phyloP scores from a whole-genome alignment of 1,140 invertebrate species.

The Babylonia areolata region DNA sequence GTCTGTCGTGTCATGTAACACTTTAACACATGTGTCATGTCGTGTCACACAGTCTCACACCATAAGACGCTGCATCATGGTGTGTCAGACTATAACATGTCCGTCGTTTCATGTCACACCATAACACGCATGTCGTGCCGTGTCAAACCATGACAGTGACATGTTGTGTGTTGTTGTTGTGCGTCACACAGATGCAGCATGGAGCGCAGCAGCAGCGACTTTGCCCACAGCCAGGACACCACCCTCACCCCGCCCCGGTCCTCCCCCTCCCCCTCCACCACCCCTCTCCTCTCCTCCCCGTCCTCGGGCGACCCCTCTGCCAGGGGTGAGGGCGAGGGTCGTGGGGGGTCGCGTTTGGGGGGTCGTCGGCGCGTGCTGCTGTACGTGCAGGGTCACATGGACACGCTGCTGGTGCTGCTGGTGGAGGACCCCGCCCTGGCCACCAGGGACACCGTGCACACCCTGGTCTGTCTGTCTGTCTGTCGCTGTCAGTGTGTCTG shows the following conservation, averaged over 20 bases:
- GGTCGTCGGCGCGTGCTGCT: conserved; percentile 50
- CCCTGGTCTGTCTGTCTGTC: background rate
- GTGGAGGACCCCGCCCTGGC: conserved; percentile 42
- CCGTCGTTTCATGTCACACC: no score
- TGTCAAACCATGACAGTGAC: no score
- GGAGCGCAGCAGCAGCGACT: conserved; percentile 15
- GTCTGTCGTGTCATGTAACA: no score
- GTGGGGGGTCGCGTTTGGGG: conserved; percentile 38
- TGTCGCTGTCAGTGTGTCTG: no score
- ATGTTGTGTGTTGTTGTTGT: no score
- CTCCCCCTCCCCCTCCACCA: background rate
- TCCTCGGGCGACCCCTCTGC: background rate
- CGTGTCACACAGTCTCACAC: no score
- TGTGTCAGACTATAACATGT: no score
- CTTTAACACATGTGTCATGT: no score
- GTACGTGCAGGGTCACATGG: conserved; percentile 65
- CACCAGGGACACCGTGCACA: background rate
- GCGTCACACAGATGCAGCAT: conserved; percentile 1
- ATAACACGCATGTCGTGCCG: no score
- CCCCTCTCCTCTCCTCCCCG: background rate
- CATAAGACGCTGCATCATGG: no score
- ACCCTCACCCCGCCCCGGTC: conserved; percentile 2
- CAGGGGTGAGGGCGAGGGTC: conserved; percentile 17
- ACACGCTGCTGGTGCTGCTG: conserved; percentile 60
- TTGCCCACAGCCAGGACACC: conserved; percentile 35